Conservation (phyloP, 1,140 invertebrate genomes). For the Colletes latitarsis region DNA sequence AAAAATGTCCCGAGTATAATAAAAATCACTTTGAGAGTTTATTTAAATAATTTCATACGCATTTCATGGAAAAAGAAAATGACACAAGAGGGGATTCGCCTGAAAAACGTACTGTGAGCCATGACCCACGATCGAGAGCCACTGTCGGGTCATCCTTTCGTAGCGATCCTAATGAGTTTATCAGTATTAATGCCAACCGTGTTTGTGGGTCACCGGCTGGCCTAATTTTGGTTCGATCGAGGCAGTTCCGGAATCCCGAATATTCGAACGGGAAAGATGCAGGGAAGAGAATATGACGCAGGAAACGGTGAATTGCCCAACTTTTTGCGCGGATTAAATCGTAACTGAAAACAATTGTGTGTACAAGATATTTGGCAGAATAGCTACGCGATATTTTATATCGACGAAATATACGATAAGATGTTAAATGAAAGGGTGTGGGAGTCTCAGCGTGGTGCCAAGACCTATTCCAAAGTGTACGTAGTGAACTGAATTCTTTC, state of each 20-base stretch:
- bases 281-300: neutral
- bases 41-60: too few relatives aligned
- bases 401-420: too few relatives aligned
- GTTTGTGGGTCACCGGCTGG: conserved; percentile 34
- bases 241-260: neutral
- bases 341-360: neutral
- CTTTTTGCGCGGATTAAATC: neutral
- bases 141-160: conserved; percentile 18
- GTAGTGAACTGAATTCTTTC: too few relatives aligned
- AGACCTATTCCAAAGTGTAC: too few relatives aligned
- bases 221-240: conserved; percentile 21
- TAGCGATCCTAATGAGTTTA: conserved; percentile 39
- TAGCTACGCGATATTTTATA: too few relatives aligned
- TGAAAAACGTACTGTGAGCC: too few relatives aligned
- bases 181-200: conserved; percentile 27
- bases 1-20: conserved; percentile 1
- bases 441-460: too few relatives aligned
- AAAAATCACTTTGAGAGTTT: too few relatives aligned
- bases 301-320: neutral
- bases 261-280: neutral
- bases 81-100: neutral
- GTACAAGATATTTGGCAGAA: neutral
- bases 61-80: too few relatives aligned
- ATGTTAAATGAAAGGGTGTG: too few relatives aligned
- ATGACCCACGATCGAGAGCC: neutral